Conservation (phyloP, 2,888 invertebrate genomes). For the Elysia crispata region DNA sequence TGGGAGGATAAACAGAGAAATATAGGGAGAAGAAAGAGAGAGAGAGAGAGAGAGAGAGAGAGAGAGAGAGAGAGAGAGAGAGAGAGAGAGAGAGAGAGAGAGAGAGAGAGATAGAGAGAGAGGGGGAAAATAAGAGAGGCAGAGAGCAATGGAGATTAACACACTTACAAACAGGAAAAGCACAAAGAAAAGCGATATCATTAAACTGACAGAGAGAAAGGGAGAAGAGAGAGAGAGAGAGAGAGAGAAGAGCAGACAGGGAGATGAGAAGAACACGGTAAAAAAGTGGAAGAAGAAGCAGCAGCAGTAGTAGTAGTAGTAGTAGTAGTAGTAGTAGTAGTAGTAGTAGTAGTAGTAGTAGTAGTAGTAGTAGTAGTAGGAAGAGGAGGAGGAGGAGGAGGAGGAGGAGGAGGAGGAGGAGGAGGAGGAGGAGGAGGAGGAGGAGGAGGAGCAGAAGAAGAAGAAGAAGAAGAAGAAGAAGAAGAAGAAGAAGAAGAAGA, state of each 20-base stretch:
- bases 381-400: neutral
- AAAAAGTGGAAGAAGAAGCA: too few species aligned
- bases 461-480: neutral
- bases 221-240: slow-evolving; percentile 22
- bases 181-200: too few species aligned
- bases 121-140: slow-evolving; percentile 16
- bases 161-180: too few species aligned
- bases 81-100: neutral
- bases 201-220: slow-evolving; percentile 27
- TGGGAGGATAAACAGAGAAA: neutral
- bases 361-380: slow-evolving; percentile 2
- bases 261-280: neutral
- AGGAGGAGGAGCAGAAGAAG: too few species aligned
- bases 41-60: slow-evolving; percentile 2
- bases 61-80: neutral
- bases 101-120: slow-evolving; percentile 26
- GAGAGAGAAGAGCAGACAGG: too few species aligned
- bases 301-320: too few species aligned
- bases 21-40: neutral
- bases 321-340: too few species aligned
- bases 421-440: neutral
- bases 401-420: neutral
- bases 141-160: neutral
- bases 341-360: neutral
- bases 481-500: slow-evolving; percentile 15